phyloP scores from a whole-genome alignment of 2,888 invertebrate genomes.

The Cheilosia pagana region DNA sequence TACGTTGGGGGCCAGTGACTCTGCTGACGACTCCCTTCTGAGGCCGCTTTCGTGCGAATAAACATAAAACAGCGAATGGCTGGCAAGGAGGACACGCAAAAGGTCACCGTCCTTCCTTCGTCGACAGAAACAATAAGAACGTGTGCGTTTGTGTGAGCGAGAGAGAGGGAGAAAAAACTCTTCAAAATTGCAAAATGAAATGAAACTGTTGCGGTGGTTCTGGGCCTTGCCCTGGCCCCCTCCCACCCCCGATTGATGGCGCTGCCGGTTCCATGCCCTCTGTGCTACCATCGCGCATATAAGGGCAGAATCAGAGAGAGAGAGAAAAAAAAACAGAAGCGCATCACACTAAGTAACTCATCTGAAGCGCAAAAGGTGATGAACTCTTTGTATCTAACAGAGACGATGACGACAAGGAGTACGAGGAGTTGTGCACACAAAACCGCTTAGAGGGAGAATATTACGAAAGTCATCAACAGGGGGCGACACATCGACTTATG shows the following conservation, averaged over 20 bases:
- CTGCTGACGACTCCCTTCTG: constrained; percentile 34
- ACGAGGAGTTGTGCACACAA: neutral
- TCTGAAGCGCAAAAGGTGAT: constrained; percentile 71
- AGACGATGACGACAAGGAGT: constrained; percentile 17
- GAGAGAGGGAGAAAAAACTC: constrained; percentile 44
- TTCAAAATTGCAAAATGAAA: constrained; percentile 61
- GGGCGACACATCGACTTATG: constrained; percentile 62
- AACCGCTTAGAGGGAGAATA: constrained; percentile 36
- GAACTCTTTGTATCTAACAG: constrained; percentile 67
- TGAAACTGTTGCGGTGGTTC: constrained; percentile 33
- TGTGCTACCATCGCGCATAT: neutral
- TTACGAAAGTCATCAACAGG: constrained; percentile 39
- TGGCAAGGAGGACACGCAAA: constrained; percentile 53
- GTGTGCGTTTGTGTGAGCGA: neutral
- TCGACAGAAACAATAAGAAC: constrained; percentile 52
- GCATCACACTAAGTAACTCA: constrained; percentile 68
- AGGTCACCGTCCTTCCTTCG: constrained; percentile 64
- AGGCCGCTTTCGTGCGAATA: constrained; percentile 37
- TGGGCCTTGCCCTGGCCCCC: no score
- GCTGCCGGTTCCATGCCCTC: constrained; percentile 46
- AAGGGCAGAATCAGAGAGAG: constrained; percentile 23
- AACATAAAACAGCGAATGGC: constrained; percentile 60
- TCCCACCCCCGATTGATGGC: neutral
- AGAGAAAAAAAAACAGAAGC: constrained; percentile 64
- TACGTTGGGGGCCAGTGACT: constrained; percentile 48